Evolutionary conservation across 2,113 vertebrate genomes (phyloP).

Genomic region (Phylloscopus trochiloides): DNA sequence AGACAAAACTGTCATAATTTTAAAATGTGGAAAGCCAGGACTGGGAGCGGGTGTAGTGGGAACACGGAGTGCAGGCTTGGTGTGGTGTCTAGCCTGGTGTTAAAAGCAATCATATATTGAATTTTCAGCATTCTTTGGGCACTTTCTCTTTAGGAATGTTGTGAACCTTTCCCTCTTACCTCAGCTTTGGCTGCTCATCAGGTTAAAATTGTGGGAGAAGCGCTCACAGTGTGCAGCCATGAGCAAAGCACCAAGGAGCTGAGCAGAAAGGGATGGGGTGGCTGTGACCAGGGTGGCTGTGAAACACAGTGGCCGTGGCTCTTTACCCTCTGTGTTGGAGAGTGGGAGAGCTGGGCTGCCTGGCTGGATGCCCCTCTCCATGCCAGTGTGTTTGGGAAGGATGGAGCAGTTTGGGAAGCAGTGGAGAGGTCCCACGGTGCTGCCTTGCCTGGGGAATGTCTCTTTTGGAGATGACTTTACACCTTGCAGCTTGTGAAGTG

Average conservation of each 20-base stretch:
- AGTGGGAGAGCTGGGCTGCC: not conserved
- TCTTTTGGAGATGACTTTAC: not conserved
- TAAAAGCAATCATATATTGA: not conserved
- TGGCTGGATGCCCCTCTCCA: not conserved
- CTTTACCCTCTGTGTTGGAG: not conserved
- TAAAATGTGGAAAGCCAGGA: not conserved
- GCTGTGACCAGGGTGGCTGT: accelerated
- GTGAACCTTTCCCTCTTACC: not conserved
- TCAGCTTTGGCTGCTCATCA: not conserved
- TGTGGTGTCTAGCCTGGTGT: not conserved
- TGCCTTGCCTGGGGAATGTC: accelerated
- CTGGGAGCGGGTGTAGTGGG: not conserved
- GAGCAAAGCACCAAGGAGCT: not conserved
- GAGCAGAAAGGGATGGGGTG: not conserved
- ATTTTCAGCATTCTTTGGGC: not conserved
- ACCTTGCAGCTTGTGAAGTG: not conserved
- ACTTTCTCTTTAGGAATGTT: not conserved
- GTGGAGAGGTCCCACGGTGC: accelerated
- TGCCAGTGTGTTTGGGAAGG: not conserved
- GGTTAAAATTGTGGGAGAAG: not conserved
- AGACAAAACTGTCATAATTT: not conserved
- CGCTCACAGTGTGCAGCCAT: accelerated
- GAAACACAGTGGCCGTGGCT: accelerated
- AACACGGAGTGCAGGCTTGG: accelerated
- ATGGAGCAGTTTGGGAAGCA: not conserved